Base-by-base conservation (phyloP, 2,888 invertebrate genomes). In the Dicycla oo region DNA sequence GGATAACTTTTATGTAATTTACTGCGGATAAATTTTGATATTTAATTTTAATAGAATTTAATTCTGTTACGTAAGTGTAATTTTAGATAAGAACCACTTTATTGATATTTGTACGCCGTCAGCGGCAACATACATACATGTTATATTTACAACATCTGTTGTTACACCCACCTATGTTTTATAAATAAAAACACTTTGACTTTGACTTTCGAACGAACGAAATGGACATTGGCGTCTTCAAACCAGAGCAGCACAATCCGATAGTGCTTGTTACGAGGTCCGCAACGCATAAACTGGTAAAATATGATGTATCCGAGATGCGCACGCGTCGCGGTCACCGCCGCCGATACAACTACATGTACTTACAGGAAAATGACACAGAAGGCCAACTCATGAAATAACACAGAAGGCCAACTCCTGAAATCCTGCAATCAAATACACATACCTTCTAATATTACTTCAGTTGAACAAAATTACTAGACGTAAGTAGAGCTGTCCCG, bases 191-290 rank as follows among this genome's bases (percentile, higher is more conserved):
- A n/a, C n/a, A n/a, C n/a, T n/a, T n/a, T n/a, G n/a, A n/a, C n/a
- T n/a, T n/a, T n/a, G n/a, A n/a, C 34, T 34, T 4, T 5, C 34
- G 4, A 3, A 34, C 2, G 34, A 34, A 34, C 3, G 34, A 34
- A 34, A 4, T 34, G 20, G 15, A 49, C 23, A 43, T 53, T 63
- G 30, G 40, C 40, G 30, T 43, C 49, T 43, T 40, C n/a, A n/a
- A 13, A 54, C 23, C 30, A 54, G 66, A 54, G 63, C 47, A 64
- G 43, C 58, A 69, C 54, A 26, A 69, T 80, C 64, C 58, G 66
- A 71, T 80, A 84, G 62, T 47, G 43, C 73, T 80, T 72, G 53
- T 81, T 85, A 84, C 73, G 78, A 78, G 65, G 10, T 15, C 54
- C 56, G 51, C 34, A 45, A 43, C 62, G 54, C 75, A 82, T 84